Evolutionary conservation across 2,113 vertebrate species (phyloP).

Genomic region (Rhinolophus sinicus): DNA sequence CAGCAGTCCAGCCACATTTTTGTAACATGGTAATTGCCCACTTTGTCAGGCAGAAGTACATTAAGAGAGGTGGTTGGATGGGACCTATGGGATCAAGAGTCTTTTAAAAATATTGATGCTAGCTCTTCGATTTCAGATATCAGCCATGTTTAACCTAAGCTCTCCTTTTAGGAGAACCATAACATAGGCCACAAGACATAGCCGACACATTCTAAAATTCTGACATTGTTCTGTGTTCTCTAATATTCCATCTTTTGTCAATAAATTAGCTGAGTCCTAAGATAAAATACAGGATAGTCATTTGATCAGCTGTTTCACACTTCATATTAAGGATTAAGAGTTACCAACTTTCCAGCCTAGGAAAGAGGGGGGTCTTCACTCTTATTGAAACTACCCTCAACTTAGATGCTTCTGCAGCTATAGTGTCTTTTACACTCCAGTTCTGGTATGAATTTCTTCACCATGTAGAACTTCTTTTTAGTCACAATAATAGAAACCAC

Average conservation of each 20-base stretch:
- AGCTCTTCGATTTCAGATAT: background rate
- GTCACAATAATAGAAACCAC: background rate
- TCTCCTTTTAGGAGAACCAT: background rate
- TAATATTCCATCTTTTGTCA: background rate
- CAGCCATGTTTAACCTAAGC: background rate
- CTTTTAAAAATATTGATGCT: slow-evolving; percentile 2
- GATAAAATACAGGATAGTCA: background rate
- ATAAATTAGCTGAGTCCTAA: background rate
- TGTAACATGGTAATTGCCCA: background rate
- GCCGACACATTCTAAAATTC: background rate
- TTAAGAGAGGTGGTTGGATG: background rate
- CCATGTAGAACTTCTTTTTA: background rate
- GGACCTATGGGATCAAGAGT: background rate
- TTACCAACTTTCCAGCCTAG: background rate
- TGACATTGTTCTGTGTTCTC: background rate
- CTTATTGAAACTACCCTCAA: background rate
- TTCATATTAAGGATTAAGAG: background rate
- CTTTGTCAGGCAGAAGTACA: background rate
- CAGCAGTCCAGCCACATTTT: background rate
- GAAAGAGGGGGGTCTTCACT: background rate
- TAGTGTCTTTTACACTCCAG: background rate
- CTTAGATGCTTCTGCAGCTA: background rate
- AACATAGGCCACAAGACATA: background rate
- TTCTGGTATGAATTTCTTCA: slow-evolving; percentile 20
- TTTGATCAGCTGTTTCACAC: background rate